Evolutionary conservation across 2,797 vertebrate genomes (phyloP).

Genomic region (Tauraco hartlaubi): DNA sequence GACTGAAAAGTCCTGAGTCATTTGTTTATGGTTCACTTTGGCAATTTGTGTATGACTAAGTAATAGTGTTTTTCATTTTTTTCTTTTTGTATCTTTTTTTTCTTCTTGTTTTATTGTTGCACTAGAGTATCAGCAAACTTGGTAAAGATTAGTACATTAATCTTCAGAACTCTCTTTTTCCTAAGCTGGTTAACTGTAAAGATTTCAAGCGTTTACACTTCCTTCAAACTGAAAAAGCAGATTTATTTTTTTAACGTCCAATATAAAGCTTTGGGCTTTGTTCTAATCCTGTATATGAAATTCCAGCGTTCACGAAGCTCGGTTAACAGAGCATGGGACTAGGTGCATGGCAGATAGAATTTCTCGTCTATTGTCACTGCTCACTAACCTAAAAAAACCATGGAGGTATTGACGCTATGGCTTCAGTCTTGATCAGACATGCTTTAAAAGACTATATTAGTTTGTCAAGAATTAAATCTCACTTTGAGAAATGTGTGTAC

Average conservation of each 20-base stretch:
- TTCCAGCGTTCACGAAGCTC: background rate
- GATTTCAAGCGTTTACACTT: background rate
- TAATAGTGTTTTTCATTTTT: background rate
- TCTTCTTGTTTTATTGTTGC: background rate
- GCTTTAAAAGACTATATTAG: background rate
- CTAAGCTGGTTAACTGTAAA: background rate
- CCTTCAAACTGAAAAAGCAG: background rate
- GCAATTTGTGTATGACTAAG: background rate
- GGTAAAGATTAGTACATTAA: background rate
- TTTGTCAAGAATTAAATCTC: conserved; percentile 5
- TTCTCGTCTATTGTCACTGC: background rate
- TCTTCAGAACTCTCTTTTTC: background rate
- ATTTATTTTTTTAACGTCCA: background rate
- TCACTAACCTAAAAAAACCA: background rate
- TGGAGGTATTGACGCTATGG: background rate
- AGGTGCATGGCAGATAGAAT: background rate
- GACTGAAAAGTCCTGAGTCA: background rate
- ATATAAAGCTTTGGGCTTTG: background rate
- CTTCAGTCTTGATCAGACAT: background rate
- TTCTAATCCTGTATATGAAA: background rate
- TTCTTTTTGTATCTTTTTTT: too few species aligned
- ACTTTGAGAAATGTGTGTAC: background rate
- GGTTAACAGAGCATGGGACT: background rate
- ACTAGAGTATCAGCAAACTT: background rate
- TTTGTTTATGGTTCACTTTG: background rate